Evolutionary conservation across 2,113 vertebrate genomes (phyloP), one percentile per base, ranked within the genome.

Genomic region (Edolisoma coerulescens): DNA sequence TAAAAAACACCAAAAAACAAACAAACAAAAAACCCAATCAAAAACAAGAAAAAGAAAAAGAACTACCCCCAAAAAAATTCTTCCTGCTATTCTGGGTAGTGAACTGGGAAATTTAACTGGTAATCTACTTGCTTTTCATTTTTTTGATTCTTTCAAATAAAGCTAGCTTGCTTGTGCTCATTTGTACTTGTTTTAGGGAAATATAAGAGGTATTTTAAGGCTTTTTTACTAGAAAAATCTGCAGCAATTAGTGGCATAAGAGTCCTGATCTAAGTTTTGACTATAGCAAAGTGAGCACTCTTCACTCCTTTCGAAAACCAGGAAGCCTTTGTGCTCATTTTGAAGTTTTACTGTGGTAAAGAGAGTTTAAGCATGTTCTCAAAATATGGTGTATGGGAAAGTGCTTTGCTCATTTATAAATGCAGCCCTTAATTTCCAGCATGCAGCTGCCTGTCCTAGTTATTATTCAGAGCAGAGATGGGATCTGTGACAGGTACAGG

Each of bases 1-100:
- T 56, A 74, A 30, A 39, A 23, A 15, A 5, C 0, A 0, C 10
- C 7, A 3, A 26, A 47, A 54, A 47, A 28, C 6, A 61, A 53
- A 21, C 6, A 37, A 30, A 53, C 24, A 33, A 52, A 50, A 23
- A 52, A 2, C 12, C 6, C 49, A 54, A 41, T 1, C 13, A 21
- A 41, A 64, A 26, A 0, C 17, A 26, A 4, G 15, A 53, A 50
- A 47, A 47, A 18, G 0, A 27, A 30, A 45, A 74, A 49, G 1
- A 33, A n/a, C 8, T 52, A 20, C 8, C 3, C 3, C 17, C 20
- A 69, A 59, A 44, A 41, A 78, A 7, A 37, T 20, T 37, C 23
- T 71, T 53, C 21, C 57, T 90, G 23, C 7, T 88, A 21, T 69
- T 88, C 32, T 92, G 59, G 33, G 9, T 64, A 41, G 45, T 49